These are phyloP conservation scores for Chlorospingus flavigularis DNA, from an alignment of 2,797 vertebrate species.

Conservation along the genomic window DNA sequence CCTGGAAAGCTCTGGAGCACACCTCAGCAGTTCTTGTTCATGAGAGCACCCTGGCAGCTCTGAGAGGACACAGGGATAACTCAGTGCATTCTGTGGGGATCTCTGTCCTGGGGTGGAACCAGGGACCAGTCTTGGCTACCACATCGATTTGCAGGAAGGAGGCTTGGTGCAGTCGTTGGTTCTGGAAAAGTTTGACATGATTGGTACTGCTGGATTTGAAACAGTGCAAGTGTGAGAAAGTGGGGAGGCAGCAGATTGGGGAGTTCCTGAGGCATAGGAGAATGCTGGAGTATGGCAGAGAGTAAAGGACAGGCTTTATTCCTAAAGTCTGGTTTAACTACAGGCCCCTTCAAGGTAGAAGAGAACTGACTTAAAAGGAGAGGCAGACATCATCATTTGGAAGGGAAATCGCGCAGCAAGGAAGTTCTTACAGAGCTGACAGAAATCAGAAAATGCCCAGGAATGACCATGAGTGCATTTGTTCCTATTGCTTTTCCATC, in stretches of 20 bases:
- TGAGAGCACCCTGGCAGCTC: neutral
- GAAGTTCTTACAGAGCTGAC: neutral
- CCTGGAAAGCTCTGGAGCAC: neutral
- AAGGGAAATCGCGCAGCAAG: neutral
- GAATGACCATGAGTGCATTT: neutral
- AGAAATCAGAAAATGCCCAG: neutral
- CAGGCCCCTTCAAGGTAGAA: neutral
- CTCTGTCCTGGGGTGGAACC: neutral
- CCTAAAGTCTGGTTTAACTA: neutral
- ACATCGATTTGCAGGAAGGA: neutral
- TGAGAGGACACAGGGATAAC: neutral
- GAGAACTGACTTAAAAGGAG: neutral
- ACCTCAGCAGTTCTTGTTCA: neutral
- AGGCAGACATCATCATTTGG: neutral
- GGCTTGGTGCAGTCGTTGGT: neutral
- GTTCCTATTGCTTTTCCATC: neutral
- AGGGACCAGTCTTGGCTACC: neutral
- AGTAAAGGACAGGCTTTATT: neutral
- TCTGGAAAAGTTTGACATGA: rapidly evolving
- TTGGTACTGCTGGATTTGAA: neutral
- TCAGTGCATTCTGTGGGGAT: neutral
- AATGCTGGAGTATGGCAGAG: too few species aligned
- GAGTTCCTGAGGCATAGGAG: neutral
- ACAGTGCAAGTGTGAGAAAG: neutral
- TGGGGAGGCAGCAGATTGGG: neutral